Percentiles rank a stretch among this genome's conserved stretches.
These are phyloP conservation scores for Xestia rhomboidea DNA, from an alignment of 2,888 invertebrate species.

Conservation along the genomic window DNA sequence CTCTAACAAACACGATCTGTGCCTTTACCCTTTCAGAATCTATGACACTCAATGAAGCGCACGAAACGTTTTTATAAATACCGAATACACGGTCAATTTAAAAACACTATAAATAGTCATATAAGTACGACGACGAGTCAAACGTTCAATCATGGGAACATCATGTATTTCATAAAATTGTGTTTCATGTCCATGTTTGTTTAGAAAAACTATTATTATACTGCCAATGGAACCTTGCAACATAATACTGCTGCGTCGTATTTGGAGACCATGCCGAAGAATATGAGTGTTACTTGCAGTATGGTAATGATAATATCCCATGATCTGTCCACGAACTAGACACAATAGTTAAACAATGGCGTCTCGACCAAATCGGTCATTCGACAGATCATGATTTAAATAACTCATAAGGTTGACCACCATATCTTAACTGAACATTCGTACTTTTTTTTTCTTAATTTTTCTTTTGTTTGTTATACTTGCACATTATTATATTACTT, in stretches of 20 bases:
- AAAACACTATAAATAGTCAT: background rate
- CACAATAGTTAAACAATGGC: too few species aligned
- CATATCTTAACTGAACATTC: background rate
- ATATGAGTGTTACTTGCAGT: background rate
- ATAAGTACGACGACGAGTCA: background rate
- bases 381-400: too few species aligned
- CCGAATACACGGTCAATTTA: background rate
- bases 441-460: background rate
- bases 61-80: background rate
- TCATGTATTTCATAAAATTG: background rate
- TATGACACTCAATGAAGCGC: background rate
- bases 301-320: background rate
- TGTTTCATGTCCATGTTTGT: background rate
- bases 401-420: background rate
- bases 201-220: background rate
- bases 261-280: background rate
- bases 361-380: too few species aligned
- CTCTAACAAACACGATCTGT: background rate
- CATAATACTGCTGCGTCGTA: background rate
- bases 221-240: background rate
- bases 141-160: background rate
- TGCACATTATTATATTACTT: background rate
- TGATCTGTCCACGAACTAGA: too few species aligned
- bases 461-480: background rate
- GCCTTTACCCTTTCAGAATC: background rate